Evolutionary conservation across 2,113 vertebrate genomes (phyloP).

Genomic region (Platichthys stellatus): DNA sequence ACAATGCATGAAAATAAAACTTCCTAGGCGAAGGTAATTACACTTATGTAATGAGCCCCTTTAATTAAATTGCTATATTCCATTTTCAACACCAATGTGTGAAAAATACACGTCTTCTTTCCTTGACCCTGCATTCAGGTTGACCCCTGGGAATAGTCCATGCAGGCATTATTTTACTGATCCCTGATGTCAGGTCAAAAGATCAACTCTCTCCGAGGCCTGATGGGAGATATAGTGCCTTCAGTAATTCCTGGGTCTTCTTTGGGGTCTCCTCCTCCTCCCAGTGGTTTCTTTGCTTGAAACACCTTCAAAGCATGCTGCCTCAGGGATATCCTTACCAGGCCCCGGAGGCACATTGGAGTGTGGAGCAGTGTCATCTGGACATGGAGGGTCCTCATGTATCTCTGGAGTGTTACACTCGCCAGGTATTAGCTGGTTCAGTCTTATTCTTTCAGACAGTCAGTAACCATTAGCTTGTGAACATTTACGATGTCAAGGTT

Average conservation of each 20-base stretch:
- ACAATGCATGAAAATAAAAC: no score
- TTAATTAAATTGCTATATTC: background rate
- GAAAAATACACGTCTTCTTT: background rate
- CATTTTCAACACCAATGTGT: background rate
- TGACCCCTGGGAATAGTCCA: constrained; percentile 8
- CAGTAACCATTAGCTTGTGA: background rate
- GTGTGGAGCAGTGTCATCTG: background rate
- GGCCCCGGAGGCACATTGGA: background rate
- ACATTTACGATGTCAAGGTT: background rate
- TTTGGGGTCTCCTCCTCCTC: constrained; percentile 4
- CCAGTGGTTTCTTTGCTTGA: background rate
- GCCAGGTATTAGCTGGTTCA: no score
- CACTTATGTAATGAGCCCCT: no score
- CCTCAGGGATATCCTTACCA: constrained; percentile 9
- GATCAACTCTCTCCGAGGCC: background rate
- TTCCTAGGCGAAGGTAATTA: no score
- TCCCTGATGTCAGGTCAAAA: constrained; percentile 17
- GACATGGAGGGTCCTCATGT: background rate
- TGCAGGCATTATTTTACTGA: constrained; percentile 27
- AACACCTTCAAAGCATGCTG: background rate
- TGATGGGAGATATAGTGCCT: constrained; percentile 5
- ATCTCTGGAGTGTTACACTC: background rate
- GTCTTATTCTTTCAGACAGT: background rate
- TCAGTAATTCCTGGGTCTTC: background rate
- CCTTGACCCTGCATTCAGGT: constrained; percentile 14